Evolutionary conservation across 2,113 vertebrate genomes (phyloP), one percentile per base, ranked within the genome.

Genomic region (Pipra filicauda): DNA sequence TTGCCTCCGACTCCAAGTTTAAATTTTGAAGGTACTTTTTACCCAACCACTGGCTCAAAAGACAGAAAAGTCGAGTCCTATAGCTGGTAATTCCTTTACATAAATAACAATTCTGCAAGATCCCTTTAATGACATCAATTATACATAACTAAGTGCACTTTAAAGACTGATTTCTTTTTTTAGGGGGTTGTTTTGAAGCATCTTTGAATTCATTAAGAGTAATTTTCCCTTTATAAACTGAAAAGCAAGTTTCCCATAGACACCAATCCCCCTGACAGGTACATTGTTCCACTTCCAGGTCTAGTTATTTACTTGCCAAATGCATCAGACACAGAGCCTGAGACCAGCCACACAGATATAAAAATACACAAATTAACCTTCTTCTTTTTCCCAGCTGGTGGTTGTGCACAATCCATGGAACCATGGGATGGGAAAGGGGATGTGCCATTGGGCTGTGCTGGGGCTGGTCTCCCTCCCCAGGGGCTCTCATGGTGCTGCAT

Each of bases 121-220:
- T 86, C 87, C 85, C 44, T 91, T 73, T 93, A 95, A 95, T 95
- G 78, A 94, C 88, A 93, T 92, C 65, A 89, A 94, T 97, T 96
- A 93, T 77, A 87, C 2, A 2, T 95, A 95, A 96, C 88, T 91
- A 92, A 91, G 94, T 82, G 82, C 90, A 66, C 91, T 94, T 96
- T 94, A 84, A 92, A 93, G 76, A 57, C 72, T 37, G 77, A 75
- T 93, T 89, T 95, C 77, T 91, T 91, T 96, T 96, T 93, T 83
- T 64, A 96, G 86, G 61, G 28, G 17, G 39, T 93, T 96, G 77
- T 95, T 92, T 92, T 83, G 67, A 94, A 93, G 84, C 33, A 9
- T 73, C 87, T 96, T 91, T 64, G 91, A 95, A 92, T 96, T 97
- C 93, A 94, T 91, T 89, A 89, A 67, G 73, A 74, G 73, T 62